Evolutionary conservation across 2,888 invertebrate species (phyloP), one percentile per base, ranked within the genome.

Genomic region (Philonicus albiceps): DNA sequence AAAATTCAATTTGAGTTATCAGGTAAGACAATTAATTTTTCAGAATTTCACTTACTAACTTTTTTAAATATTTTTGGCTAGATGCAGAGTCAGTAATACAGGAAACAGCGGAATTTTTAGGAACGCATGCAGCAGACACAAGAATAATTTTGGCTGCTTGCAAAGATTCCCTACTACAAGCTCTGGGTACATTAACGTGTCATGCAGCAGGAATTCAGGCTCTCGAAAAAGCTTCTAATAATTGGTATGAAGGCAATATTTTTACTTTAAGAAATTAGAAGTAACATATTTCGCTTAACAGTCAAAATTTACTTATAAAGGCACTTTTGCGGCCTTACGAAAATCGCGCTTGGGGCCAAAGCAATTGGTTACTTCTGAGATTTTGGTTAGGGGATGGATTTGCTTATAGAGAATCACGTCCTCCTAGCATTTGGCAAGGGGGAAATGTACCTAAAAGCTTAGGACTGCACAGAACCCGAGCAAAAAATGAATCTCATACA

Each of bases 311-410:
- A 55, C 94, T 97, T 93, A 94, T 96, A 0, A 94, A 94, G 53
- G 95, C 95, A 86, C 91, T 97, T 87, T 91, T 97, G 31, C 94
- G 95, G 7, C 96, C 97, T 0, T 97, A 97, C 90, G 96, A 96
- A 91, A 96, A 96, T 91, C 93, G 96, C 49, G 96, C 96, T 1
- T 95, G 96, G 96, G 96, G 96, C 19, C 97, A 97, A 90, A 96
- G 96, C 81, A 97, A 97, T 92, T 97, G 97, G 96, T 95, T 97
- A 88, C 93, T 97, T 55, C 95, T 96, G 22, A 93, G 97, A 84
- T 96, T 97, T 90, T 97, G 97, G 97, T 95, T 97, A 90, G 97
- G 97, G 0, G 74, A 83, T 34, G 97, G 97, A 0, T 97, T 96
- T 91, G 97, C 96, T 0, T 97, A 96, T 91, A 94, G 96, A 13